Evolutionary conservation across 2,888 invertebrate species (phyloP).

Genomic region (Harpalus rubripes): DNA sequence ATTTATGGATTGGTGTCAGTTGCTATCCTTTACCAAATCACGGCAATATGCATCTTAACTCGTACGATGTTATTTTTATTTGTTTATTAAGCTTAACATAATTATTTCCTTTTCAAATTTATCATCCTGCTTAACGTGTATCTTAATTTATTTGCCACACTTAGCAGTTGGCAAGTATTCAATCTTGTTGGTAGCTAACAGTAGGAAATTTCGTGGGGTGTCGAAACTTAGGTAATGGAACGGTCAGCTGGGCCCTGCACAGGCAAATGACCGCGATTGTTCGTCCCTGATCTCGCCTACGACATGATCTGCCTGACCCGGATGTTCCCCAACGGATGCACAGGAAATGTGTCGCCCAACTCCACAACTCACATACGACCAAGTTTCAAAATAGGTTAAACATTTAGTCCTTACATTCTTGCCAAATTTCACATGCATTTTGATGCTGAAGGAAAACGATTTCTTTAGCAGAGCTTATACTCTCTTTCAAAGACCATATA

Average conservation of each 20-base stretch:
- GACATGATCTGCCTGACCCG: conserved; percentile 14
- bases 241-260: conserved; percentile 13
- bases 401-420: background rate
- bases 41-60: no score
- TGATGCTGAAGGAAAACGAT: no score
- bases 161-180: background rate
- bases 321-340: background rate
- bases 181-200: background rate
- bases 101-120: no score
- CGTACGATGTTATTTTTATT: no score
- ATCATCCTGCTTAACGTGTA: background rate
- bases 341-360: background rate
- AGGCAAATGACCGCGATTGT: conserved; percentile 26
- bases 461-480: no score
- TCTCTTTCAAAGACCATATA: no score
- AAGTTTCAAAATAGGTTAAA: background rate
- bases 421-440: no score
- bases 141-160: background rate
- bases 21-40: no score
- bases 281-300: background rate
- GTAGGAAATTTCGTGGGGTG: conserved; percentile 13
- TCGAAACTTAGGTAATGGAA: conserved; percentile 41
- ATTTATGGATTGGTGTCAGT: no score
- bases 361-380: background rate
- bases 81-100: no score